Percentiles rank a stretch among this genome's conserved stretches.
Conservation (phyloP, 2,113 vertebrate genomes). For the Ictidomys tridecemlineatus region DNA sequence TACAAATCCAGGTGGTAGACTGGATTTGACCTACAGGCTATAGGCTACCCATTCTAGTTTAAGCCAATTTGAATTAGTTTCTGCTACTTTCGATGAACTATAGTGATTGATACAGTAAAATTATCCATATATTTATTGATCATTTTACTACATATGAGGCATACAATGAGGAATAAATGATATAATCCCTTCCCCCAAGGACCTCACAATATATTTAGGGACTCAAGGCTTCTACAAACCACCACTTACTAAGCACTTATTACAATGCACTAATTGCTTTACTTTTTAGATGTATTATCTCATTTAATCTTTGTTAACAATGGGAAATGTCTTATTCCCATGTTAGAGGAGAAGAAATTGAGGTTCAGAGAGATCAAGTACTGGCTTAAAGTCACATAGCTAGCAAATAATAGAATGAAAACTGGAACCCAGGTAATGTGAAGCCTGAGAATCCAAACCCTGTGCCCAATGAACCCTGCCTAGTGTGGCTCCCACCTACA, state of each 20-base stretch:
- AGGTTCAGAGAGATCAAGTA: neutral
- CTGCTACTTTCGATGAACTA: neutral
- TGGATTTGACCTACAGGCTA: neutral
- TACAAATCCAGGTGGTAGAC: constrained; percentile 11
- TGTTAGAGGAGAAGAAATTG: neutral
- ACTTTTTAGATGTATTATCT: neutral
- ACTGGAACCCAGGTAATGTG: neutral
- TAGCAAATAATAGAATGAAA: neutral
- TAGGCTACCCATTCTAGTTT: neutral
- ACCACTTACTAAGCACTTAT: neutral
- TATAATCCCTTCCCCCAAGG: neutral
- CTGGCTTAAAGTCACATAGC: neutral
- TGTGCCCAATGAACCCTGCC: neutral
- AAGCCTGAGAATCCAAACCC: neutral
- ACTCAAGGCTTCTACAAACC: neutral
- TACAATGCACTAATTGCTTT: neutral
- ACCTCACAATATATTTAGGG: neutral
- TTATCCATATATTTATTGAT: neutral
- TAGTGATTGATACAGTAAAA: neutral
- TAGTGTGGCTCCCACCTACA: neutral
- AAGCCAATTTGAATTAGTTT: constrained; percentile 14
- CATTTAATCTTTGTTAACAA: constrained; percentile 36
- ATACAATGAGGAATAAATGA: neutral
- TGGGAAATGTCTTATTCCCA: neutral
- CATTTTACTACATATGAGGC: neutral